Percentiles rank a stretch among this genome's conserved stretches.
Evolutionary conservation across 1,140 invertebrate genomes (phyloP).

Genomic region (Danaus melanippus): DNA sequence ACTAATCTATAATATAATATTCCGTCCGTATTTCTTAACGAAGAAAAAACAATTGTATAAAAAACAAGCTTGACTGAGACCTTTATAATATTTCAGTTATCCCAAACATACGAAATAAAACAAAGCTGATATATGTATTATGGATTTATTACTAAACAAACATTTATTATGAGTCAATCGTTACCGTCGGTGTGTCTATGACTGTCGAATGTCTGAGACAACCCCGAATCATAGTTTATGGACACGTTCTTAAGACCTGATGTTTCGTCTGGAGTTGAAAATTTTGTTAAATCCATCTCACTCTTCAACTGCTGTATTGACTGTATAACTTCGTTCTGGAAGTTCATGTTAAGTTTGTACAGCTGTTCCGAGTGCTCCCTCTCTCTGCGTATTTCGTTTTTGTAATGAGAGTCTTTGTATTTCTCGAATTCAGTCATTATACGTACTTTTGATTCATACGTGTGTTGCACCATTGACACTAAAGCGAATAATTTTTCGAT

Average conservation of each 20-base stretch:
- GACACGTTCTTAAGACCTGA: slow-evolving; percentile 31
- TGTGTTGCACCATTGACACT: slow-evolving; percentile 62
- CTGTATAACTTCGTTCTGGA: slow-evolving; percentile 62
- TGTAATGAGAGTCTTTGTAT: slow-evolving; percentile 57
- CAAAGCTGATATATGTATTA: too few relatives aligned
- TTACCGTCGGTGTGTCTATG: slow-evolving; percentile 3
- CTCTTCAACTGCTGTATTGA: slow-evolving; percentile 55
- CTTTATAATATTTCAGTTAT: not conserved
- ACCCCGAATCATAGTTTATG: slow-evolving; percentile 18
- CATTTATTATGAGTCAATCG: slow-evolving; percentile 3
- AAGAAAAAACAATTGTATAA: not conserved
- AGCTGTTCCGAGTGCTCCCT: slow-evolving; percentile 62
- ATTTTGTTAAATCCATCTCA: slow-evolving; percentile 53
- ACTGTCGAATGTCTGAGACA: slow-evolving; percentile 7
- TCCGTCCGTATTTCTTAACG: too few relatives aligned
- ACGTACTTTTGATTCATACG: slow-evolving; percentile 62
- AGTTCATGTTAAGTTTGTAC: slow-evolving; percentile 65
- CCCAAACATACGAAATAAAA: too few relatives aligned
- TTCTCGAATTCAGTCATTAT: slow-evolving; percentile 61
- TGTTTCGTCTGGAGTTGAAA: slow-evolving; percentile 23
- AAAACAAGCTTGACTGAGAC: not conserved
- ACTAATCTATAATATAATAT: too few relatives aligned
- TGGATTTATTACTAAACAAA: not conserved
- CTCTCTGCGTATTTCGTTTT: slow-evolving; percentile 53
- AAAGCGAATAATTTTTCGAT: slow-evolving; percentile 59